Percentiles rank a stretch among this genome's conserved stretches.
These are phyloP conservation scores for Sinocyclocheilus anshuiensis DNA, from an alignment of 2,113 vertebrate species.

Conservation along the genomic window DNA sequence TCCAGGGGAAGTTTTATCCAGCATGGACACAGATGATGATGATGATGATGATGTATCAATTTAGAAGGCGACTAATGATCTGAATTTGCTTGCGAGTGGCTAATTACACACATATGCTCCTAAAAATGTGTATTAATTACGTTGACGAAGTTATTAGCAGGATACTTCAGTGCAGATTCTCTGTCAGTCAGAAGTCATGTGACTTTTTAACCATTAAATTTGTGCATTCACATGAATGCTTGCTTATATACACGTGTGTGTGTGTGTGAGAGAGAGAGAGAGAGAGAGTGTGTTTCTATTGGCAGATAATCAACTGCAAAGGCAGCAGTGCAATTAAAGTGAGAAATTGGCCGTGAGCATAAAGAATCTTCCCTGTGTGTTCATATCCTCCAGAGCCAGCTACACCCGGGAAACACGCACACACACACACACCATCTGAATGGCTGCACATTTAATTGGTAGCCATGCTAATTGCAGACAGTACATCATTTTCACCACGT, in stretches of 20 bases:
- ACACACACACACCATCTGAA: neutral
- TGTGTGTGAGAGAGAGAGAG: neutral
- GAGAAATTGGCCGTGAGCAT: constrained; percentile 29
- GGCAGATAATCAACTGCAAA: constrained; percentile 35
- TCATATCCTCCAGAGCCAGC: constrained; percentile 4
- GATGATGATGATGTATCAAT: constrained; percentile 20
- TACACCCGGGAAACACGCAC: neutral
- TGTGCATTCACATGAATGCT: neutral
- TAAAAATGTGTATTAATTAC: neutral
- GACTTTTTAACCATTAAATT: neutral
- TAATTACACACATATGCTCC: neutral
- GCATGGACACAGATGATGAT: constrained; percentile 3
- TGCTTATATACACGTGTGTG: neutral
- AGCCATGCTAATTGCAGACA: constrained; percentile 39
- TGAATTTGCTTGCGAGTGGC: constrained; percentile 6
- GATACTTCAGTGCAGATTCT: neutral
- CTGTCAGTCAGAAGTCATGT: neutral
- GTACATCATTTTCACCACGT: constrained; percentile 22
- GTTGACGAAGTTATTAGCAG: neutral
- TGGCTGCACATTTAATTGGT: constrained; percentile 33
- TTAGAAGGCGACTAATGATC: constrained; percentile 14
- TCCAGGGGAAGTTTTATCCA: neutral
- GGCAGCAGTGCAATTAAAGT: constrained; percentile 41
- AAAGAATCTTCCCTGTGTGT: constrained; percentile 24
- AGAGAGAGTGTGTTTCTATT: neutral